phyloP scores from a whole-genome alignment of 2,113 vertebrate genomes.

The Lynx canadensis region DNA sequence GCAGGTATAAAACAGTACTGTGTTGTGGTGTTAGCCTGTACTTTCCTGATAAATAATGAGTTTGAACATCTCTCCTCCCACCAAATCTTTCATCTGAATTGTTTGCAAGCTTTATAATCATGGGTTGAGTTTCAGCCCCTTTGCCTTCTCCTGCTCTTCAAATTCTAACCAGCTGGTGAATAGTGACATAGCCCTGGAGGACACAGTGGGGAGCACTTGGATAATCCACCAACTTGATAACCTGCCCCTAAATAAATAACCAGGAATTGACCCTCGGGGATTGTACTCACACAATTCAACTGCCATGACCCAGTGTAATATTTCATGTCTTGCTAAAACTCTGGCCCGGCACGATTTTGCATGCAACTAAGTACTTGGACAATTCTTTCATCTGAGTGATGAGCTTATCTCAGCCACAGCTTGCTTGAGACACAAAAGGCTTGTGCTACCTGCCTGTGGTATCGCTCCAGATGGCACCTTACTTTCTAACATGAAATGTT shows the following conservation, averaged over 20 bases:
- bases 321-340: slow-evolving; percentile 60
- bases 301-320: slow-evolving; percentile 45
- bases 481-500: neutral
- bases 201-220: neutral
- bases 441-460: neutral
- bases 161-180: slow-evolving; percentile 50
- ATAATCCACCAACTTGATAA: slow-evolving; percentile 38
- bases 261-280: slow-evolving; percentile 53
- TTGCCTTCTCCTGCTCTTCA: neutral
- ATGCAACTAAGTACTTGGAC: neutral
- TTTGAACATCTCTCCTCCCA: neutral
- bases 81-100: neutral
- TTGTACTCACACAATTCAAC: slow-evolving; percentile 14
- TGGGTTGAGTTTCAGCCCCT: neutral
- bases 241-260: slow-evolving; percentile 55
- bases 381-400: slow-evolving; percentile 50
- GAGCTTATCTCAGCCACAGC: slow-evolving; percentile 17
- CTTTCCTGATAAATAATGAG: neutral
- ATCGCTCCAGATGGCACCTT: neutral
- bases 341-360: slow-evolving; percentile 40
- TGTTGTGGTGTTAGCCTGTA: neutral
- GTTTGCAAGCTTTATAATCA: neutral
- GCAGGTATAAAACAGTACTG: neutral
- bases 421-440: slow-evolving; percentile 44
- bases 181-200: slow-evolving; percentile 18